Conservation (phyloP, 2,888 invertebrate genomes). For the Camptogramma bilineatum region DNA sequence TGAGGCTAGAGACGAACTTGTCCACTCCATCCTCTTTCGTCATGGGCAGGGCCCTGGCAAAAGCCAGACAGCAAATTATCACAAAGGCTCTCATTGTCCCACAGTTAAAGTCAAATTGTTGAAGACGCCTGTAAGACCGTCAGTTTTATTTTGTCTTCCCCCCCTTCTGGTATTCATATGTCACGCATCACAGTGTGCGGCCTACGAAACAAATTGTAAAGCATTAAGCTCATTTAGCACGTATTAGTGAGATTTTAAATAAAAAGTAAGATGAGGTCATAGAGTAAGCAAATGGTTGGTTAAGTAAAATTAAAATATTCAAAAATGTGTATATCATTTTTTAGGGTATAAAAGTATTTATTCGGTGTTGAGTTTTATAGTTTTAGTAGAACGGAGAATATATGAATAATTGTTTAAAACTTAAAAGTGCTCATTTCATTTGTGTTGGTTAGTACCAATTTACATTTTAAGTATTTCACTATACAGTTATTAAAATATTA, state of each 20-base stretch:
- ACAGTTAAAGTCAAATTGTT: slow-evolving; percentile 75
- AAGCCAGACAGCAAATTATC: slow-evolving; percentile 66
- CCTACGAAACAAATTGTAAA: slow-evolving; percentile 61
- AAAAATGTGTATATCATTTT: neutral
- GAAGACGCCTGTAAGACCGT: slow-evolving; percentile 63
- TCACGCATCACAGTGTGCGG: slow-evolving; percentile 59
- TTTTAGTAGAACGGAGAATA: neutral
- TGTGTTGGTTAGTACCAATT: neutral
- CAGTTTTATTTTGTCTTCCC: slow-evolving; percentile 80
- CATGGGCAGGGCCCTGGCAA: slow-evolving; percentile 71
- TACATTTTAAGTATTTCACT: neutral
- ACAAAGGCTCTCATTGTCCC: slow-evolving; percentile 74
- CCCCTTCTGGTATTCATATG: slow-evolving; percentile 72
- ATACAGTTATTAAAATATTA: neutral
- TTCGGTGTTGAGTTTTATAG: neutral
- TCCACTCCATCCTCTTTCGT: slow-evolving; percentile 75
- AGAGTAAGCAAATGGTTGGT: neutral
- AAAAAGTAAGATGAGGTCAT: slow-evolving; percentile 39
- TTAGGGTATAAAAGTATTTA: slow-evolving; percentile 1
- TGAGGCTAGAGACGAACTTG: slow-evolving; percentile 77
- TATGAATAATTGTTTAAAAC: neutral
- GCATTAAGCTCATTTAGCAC: slow-evolving; percentile 65
- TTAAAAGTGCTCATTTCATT: neutral
- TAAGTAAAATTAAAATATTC: neutral
- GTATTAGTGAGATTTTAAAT: slow-evolving; percentile 58